Evolutionary conservation across 2,797 vertebrate genomes (phyloP).

Genomic region (Myoxocephalus aenaeus): DNA sequence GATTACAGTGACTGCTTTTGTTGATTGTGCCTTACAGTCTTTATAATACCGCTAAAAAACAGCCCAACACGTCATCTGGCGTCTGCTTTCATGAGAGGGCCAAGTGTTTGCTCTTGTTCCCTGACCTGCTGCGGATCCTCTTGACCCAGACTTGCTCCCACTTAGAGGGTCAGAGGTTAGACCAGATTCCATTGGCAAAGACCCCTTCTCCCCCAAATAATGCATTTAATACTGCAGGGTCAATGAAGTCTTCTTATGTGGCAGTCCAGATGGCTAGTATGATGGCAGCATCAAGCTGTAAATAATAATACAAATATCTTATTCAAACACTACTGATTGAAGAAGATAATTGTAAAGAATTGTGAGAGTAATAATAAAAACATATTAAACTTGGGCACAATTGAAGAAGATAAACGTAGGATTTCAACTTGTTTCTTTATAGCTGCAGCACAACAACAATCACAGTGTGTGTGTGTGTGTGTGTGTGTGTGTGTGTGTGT

Average conservation of each 20-base stretch:
- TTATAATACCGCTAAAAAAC: background rate
- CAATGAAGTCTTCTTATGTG: slow-evolving; percentile 33
- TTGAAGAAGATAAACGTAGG: background rate
- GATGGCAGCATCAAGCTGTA: background rate
- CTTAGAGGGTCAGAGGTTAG: slow-evolving; percentile 78
- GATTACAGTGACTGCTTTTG: background rate
- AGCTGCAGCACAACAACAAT: slow-evolving; percentile 7
- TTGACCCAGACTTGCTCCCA: slow-evolving; percentile 84
- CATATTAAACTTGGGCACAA: background rate
- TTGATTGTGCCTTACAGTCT: background rate
- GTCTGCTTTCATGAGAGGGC: slow-evolving; percentile 25
- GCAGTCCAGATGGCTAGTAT: slow-evolving; percentile 23
- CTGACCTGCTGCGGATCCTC: slow-evolving; percentile 69
- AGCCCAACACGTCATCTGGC: slow-evolving; percentile 10
- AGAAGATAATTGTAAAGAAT: background rate
- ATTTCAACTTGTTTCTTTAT: background rate
- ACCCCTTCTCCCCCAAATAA: slow-evolving; percentile 32
- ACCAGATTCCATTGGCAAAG: slow-evolving; percentile 61
- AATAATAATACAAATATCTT: too few species aligned
- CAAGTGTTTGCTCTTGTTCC: slow-evolving; percentile 61
- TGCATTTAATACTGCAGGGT: slow-evolving; percentile 26
- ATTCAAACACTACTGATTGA: background rate
- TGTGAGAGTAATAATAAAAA: too few species aligned
- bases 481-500: background rate
- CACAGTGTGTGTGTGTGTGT: background rate